Evolutionary conservation across 1,140 invertebrate genomes (phyloP), one percentile per base, ranked within the genome.

Genomic region (Calephelis virginiensis): DNA sequence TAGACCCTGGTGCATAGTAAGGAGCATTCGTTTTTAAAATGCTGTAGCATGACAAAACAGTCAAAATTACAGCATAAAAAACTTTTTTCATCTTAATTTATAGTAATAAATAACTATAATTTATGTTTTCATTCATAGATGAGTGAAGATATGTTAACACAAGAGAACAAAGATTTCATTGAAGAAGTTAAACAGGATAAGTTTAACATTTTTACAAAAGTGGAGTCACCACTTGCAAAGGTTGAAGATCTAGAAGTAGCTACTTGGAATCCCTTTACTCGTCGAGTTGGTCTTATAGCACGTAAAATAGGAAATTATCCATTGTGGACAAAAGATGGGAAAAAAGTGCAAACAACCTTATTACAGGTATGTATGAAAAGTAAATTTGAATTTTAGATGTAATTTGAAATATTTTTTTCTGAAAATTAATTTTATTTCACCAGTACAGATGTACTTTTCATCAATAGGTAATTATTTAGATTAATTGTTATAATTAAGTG

Each of bases 261-360:
- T 56, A 77, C 94, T 76, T 98, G 96, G 96, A 91, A 85, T 11
- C 89, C 91, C 59, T 81, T 82, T 4, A 93, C 94, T 7, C 91
- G 92, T 69, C 93, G 98, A 80, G 94, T 94, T 69, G 99, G 99
- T 53, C 81, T 99, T 2, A 95, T 99, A 82, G 98, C 96, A 0
- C 93, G 95, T 64, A 99, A 99, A 92, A 96, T 99, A 82, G 99
- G 99, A 45, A 92, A 96, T 63, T 95, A 98, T 86, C 97, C 97
- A 11, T 92, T 99, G 84, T 99, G 98, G 98, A 85, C 94, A 3
- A 98, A 97, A 89, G 93, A 96, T 91, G 98, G 98, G 0, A 93
- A 93, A 79, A 95, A 93, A 92, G 88, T 98, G 64, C 74, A 91
- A 1, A 94, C 96, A 4, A 99, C 98, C 12, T 81, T 99, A 69